Base-by-base conservation (phyloP, 1,140 invertebrate genomes). In the Micrasema minimum region DNA sequence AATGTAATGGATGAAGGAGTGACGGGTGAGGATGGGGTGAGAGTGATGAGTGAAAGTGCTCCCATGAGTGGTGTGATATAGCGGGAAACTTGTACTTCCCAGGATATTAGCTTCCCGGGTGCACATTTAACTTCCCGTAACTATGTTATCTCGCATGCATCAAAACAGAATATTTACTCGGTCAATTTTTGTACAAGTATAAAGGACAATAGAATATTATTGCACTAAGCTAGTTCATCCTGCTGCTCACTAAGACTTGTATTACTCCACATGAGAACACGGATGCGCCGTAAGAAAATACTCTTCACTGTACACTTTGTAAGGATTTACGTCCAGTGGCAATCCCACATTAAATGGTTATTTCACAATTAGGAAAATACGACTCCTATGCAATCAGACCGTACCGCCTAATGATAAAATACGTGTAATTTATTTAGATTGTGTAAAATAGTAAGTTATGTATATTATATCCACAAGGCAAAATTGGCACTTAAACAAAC, bases 401-500 rank as follows among this genome's bases (percentile, higher is more conserved):
- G 37, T 45, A 68, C 65, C 48, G 69, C 61, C 69, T 71, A 69
- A 67, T 66, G 66, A 71, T 74, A 67, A 74, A 74, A 67, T 74
- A 74, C 66, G 69, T 71, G n/a, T 71, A 61, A 62, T 70, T 61
- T 68, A 18, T 67, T 65, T 71, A 71, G 64, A 75, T 41, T 43
- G 65, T 71, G 57, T 74, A 74, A 71, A 74, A 74, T 74, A 74
- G 72, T 74, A 71, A 74, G 72, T 64, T 64, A 45, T 73, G 59
- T 74, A 70, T 64, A 69, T 71, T 72, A 72, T 80, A 84, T 82
- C 80, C 81, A 83, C 80, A 84, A 84, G 82, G 82, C 83, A 85
- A 85, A 83, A 85, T 84, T 84, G 82, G 82, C 83, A 85, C 83
- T 83, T 83, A 83, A 78, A 78, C 80, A 79, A 80, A 80, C 79